phyloP scores from a whole-genome alignment of 2,888 invertebrate genomes.

The Buathra laborator region DNA sequence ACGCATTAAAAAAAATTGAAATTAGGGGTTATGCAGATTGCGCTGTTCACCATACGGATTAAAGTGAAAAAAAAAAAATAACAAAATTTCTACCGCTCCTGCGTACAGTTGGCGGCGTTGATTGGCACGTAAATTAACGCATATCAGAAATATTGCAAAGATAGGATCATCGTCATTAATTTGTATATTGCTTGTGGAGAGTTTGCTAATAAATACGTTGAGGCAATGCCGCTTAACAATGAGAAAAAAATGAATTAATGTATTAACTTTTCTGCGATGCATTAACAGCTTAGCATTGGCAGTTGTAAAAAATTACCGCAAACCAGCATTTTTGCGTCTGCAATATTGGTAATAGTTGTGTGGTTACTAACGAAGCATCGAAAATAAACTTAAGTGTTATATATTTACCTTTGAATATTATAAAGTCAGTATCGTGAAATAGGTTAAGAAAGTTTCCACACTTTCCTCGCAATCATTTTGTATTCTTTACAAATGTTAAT shows the following conservation, averaged over 20 bases:
- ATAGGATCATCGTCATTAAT: no score
- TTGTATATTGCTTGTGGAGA: no score
- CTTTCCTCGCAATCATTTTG: conserved; percentile 68
- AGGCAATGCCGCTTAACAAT: no score
- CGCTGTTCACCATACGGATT: background rate
- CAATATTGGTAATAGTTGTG: background rate
- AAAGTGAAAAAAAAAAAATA: no score
- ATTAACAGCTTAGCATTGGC: background rate
- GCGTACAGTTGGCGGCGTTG: no score
- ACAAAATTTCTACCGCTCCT: no score
- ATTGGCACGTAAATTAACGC: no score
- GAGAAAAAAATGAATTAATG: no score
- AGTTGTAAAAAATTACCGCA: background rate
- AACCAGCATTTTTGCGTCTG: background rate
- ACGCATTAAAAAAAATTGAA: background rate
- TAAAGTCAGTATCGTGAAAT: conserved; percentile 67
- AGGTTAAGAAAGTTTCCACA: conserved; percentile 76
- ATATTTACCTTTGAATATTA: conserved; percentile 69
- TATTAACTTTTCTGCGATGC: background rate
- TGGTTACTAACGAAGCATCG: background rate
- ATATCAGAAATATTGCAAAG: no score
- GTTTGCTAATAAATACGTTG: no score
- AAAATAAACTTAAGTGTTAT: conserved; percentile 3
- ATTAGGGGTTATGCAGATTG: background rate
- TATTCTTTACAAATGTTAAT: conserved; percentile 30